Percentiles rank a stretch among this genome's conserved stretches.
Evolutionary conservation across 2,113 vertebrate genomes (phyloP).

Genomic region (human): GRCh38 chr6:78023501-78024000

Average conservation of each 20-base stretch:
- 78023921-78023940: background rate
- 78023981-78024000: background rate
- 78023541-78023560: background rate
- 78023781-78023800: background rate
- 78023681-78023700: background rate
- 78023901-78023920: background rate
- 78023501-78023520: constrained; percentile 1
- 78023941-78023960: background rate
- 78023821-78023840: background rate
- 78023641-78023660: background rate
- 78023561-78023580: background rate
- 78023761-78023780: background rate
- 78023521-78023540: background rate
- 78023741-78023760: background rate
- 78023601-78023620: background rate
- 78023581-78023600: background rate
- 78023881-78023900: background rate
- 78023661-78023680: background rate
- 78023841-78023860: background rate
- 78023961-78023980: background rate
- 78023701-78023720: background rate
- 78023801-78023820: background rate
- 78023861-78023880: background rate
- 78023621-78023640: background rate
- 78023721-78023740: background rate